These are phyloP conservation scores for Drosophila sproati DNA, from an alignment of 1,140 invertebrate species.

Conservation along the genomic window DNA sequence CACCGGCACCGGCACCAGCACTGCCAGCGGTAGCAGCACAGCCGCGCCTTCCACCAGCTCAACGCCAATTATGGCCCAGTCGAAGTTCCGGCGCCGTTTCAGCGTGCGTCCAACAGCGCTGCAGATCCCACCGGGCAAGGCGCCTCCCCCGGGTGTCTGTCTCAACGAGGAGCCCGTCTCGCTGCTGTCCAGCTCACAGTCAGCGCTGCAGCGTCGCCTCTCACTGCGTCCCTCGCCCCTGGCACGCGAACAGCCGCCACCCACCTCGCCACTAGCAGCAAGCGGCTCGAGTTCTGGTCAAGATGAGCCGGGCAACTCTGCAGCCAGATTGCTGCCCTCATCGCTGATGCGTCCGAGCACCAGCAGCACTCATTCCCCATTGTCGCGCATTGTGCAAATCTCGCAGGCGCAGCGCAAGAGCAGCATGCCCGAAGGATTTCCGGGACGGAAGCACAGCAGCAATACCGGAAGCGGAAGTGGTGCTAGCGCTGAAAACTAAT, in stretches of 20 bases:
- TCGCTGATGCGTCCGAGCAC: conserved; percentile 61
- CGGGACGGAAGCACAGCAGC: conserved; percentile 13
- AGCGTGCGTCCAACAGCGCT: conserved; percentile 80
- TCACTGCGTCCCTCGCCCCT: conserved; percentile 81
- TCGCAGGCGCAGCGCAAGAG: conserved; percentile 81
- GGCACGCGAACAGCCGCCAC: conserved; percentile 60
- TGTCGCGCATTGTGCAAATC: conserved; percentile 81
- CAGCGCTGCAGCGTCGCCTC: conserved; percentile 74
- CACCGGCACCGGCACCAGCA: background rate
- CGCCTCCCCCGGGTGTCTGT: conserved; percentile 70
- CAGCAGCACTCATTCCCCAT: conserved; percentile 80
- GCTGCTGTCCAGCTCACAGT: conserved; percentile 52
- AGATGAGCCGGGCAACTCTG: conserved; percentile 50
- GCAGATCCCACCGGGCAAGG: conserved; percentile 80
- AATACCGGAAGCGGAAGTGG: background rate
- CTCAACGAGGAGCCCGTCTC: conserved; percentile 36
- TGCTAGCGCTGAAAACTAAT: conserved; percentile 4
- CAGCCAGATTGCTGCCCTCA: conserved; percentile 62
- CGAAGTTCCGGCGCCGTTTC: conserved; percentile 79
- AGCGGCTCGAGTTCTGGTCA: background rate
- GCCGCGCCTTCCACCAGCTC: conserved; percentile 4
- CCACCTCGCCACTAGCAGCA: conserved; percentile 45
- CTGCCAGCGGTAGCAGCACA: background rate
- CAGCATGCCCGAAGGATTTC: conserved; percentile 75
- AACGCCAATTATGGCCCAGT: conserved; percentile 12